Percentiles rank a stretch among this genome's conserved stretches.
These are phyloP conservation scores for Batillaria attramentaria DNA, from an alignment of 1,140 invertebrate genomes.

Conservation along the genomic window DNA sequence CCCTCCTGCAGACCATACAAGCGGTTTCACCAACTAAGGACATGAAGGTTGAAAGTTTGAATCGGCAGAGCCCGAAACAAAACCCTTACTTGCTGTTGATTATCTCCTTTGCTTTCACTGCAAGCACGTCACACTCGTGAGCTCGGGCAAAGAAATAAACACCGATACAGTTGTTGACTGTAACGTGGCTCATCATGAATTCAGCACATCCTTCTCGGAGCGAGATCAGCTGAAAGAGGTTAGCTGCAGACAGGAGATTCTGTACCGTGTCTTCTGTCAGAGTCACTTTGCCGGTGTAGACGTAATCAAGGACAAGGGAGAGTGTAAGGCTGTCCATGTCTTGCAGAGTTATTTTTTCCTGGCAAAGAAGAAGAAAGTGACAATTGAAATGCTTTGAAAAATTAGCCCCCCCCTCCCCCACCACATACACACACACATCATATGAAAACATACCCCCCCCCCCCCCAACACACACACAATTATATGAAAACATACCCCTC, in stretches of 20 bases:
- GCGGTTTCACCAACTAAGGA: no score
- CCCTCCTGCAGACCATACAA: no score
- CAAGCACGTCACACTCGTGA: constrained; percentile 66
- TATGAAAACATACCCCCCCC: no score
- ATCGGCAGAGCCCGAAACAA: background rate
- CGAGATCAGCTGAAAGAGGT: constrained; percentile 74
- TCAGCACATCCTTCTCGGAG: constrained; percentile 66
- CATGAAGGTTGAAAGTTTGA: no score
- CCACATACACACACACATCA: no score
- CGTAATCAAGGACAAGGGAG: constrained; percentile 75
- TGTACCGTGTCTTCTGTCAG: constrained; percentile 76
- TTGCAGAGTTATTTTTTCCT: constrained; percentile 73
- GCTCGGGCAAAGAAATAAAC: constrained; percentile 70
- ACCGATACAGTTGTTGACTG: constrained; percentile 68
- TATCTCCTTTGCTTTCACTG: constrained; percentile 65
- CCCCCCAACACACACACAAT: no score
- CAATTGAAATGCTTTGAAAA: no score
- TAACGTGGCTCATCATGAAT: constrained; percentile 69
- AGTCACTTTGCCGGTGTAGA: constrained; percentile 75
- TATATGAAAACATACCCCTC: no score
- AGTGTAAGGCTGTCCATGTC: constrained; percentile 75
- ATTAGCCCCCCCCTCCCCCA: no score
- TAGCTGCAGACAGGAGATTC: constrained; percentile 76
- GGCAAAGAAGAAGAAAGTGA: constrained; percentile 30
- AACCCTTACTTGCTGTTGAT: constrained; percentile 58